phyloP scores from a whole-genome alignment of 2,888 invertebrate genomes.

The Elgonia sp. region DNA sequence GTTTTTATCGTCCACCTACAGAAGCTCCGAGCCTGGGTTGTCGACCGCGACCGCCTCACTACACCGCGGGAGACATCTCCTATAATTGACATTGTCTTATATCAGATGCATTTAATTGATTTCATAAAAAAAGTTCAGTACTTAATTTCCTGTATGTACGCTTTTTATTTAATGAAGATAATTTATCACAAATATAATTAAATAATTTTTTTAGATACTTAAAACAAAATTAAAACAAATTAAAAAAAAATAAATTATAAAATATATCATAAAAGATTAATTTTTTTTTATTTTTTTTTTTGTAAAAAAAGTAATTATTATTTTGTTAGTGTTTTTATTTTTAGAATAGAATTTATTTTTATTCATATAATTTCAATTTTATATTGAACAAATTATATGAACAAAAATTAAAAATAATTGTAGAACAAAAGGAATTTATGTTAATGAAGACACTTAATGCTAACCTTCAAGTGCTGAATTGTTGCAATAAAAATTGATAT shows the following conservation, averaged over 20 bases:
- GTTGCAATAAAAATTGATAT: constrained; percentile 13
- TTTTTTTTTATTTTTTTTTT: no score
- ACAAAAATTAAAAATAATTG: not conserved
- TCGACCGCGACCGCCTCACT: constrained; percentile 75
- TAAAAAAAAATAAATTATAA: no score
- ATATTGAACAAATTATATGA: not conserved
- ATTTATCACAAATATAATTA: no score
- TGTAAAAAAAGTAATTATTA: no score
- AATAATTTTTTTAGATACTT: no score
- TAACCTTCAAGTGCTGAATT: constrained; percentile 11
- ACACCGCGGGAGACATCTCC: constrained; percentile 52
- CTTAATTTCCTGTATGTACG: no score
- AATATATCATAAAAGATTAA: no score
- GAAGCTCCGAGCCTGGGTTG: constrained; percentile 68
- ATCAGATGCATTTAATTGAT: constrained; percentile 5
- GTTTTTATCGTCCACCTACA: constrained; percentile 79
- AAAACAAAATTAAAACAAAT: no score
- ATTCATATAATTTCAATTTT: not conserved
- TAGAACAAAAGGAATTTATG: not conserved
- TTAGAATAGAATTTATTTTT: no score
- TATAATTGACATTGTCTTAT: constrained; percentile 44
- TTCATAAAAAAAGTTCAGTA: no score
- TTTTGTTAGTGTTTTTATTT: no score
- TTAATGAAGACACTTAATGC: constrained; percentile 2
- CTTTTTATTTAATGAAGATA: no score